Evolutionary conservation across 2,888 invertebrate species (phyloP).

Genomic region (Ctenicera cuprea): DNA sequence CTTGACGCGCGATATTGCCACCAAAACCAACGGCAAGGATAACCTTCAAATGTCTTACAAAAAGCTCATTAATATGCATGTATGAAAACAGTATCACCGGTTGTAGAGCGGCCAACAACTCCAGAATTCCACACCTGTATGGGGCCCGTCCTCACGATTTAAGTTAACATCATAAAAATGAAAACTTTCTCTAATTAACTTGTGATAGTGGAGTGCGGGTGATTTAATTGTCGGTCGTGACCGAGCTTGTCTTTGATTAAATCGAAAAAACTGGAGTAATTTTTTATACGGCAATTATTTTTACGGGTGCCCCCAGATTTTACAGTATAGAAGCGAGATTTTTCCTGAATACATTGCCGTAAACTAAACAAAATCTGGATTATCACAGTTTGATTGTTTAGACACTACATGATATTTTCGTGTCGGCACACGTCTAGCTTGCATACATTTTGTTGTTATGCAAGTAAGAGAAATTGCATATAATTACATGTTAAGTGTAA

Average conservation of each 20-base stretch:
- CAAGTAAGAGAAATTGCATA: too few species aligned
- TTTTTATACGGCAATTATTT: too few species aligned
- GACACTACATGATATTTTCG: too few species aligned
- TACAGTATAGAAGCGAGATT: too few species aligned
- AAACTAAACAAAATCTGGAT: too few species aligned
- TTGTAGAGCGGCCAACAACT: constrained; percentile 7
- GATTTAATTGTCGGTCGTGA: constrained; percentile 39
- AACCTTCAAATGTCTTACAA: constrained; percentile 2
- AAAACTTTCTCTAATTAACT: constrained; percentile 44
- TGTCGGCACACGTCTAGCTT: too few species aligned
- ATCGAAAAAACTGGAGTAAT: not conserved
- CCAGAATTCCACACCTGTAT: constrained; percentile 15
- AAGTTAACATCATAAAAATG: constrained; percentile 18
- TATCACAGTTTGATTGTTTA: too few species aligned
- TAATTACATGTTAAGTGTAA: too few species aligned
- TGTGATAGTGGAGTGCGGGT: constrained; percentile 38
- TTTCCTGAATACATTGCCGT: too few species aligned
- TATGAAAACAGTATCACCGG: not conserved
- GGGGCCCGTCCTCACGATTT: constrained; percentile 40
- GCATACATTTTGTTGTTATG: too few species aligned
- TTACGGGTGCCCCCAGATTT: too few species aligned
- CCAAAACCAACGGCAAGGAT: not conserved
- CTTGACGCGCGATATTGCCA: not conserved
- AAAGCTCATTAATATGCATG: constrained; percentile 4
- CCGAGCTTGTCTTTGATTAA: constrained; percentile 1